phyloP scores from a whole-genome alignment of 2,888 invertebrate species.

The Lepeophtheirus nordmannii region DNA sequence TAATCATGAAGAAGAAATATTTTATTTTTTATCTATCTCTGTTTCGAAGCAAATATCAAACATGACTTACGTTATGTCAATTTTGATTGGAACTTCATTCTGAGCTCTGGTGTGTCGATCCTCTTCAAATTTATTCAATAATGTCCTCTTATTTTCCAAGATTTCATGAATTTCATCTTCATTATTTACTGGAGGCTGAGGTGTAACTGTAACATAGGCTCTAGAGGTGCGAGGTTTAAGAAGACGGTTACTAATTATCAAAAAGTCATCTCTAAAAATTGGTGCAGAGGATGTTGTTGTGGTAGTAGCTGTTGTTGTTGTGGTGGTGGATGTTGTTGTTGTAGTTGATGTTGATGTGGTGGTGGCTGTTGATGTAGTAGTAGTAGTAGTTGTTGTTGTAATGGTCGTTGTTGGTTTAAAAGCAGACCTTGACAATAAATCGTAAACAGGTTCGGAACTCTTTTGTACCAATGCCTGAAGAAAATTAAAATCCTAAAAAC shows the following conservation, averaged over 20 bases:
- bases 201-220: not conserved
- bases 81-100: not conserved
- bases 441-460: not conserved
- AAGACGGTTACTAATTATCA: not conserved
- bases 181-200: too few species aligned
- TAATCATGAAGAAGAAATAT: not conserved
- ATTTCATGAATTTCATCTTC: not conserved
- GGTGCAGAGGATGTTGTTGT: not conserved
- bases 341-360: slow-evolving; percentile 4
- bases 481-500: not conserved
- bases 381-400: too few species aligned
- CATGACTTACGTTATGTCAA: not conserved
- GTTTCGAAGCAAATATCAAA: not conserved
- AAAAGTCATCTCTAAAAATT: not conserved
- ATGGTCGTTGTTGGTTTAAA: slow-evolving; percentile 6
- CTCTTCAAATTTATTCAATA: not conserved
- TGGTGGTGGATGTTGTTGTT: slow-evolving; percentile 6
- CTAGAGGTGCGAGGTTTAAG: not conserved
- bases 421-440: not conserved
- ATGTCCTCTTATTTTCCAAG: not conserved
- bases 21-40: not conserved
- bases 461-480: not conserved
- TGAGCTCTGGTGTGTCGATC: not conserved
- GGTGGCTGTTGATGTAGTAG: too few species aligned
- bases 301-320: not conserved